Evolutionary conservation across 2,888 invertebrate genomes (phyloP), one percentile per base, ranked within the genome.

Genomic region (Gastracanthus pulcherrimus): DNA sequence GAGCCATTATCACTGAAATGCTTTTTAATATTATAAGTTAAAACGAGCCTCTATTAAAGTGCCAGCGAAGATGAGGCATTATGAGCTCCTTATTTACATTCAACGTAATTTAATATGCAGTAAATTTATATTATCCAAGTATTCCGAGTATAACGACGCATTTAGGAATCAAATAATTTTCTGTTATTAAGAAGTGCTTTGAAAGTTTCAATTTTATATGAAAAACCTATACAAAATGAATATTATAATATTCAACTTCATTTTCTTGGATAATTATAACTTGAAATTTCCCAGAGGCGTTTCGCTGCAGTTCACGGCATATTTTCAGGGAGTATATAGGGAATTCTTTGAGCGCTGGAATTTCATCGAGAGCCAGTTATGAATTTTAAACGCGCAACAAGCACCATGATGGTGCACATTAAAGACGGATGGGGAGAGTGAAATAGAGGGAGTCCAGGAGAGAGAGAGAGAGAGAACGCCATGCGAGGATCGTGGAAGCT

Each of bases 321-420:
- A 71, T 34, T 58, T 36, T 26, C 71, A 23, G n/a, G 23, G 23
- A 3, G 29, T 19, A n/a, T 7, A 58, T 26, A 13, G 7, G 45
- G 16, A 62, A 58, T 67, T 67, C 76, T 67, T 66, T 36, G 51
- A 26, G 75, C 64, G 41, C 29, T 11, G 76, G 67, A 74, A 79
- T 67, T 74, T 67, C 29, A 72, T 69, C 66, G 60, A 62, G 69
- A 80, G 74, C 60, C 48, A 36, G 60, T 60, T 80, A 75, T 80
- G 74, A 80, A 80, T 74, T 80, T 74, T 74, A 80, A 80, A 48
- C 64, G 26, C 58, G 34, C 48, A 51, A 62, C 51, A 34, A 48
- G 38, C 55, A 34, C 36, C 38, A 55, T n/a, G 55, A 66, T 29
- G 31, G 16, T 69, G 41, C 58, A 34, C 41, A 34, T 60, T 41